These are phyloP conservation scores for Wiebesia pumilae DNA, from an alignment of 1,140 invertebrate genomes.

Conservation along the genomic window DNA sequence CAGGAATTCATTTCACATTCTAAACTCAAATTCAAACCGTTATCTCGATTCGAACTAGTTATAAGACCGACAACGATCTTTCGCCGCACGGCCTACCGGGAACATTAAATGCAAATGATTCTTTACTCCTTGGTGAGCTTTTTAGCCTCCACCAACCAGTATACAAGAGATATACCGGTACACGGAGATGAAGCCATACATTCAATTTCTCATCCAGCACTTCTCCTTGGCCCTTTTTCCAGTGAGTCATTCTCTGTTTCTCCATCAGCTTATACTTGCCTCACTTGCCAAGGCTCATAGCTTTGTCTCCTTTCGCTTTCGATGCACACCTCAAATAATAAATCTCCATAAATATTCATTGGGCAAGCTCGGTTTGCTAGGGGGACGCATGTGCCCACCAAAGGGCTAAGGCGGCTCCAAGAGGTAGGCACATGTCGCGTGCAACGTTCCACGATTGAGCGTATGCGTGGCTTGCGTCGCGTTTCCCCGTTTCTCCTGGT, in stretches of 20 bases:
- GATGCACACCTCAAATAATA: conserved; percentile 15
- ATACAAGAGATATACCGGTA: too few species aligned
- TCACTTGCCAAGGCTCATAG: neutral
- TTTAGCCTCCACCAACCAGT: neutral
- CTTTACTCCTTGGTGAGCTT: conserved; percentile 34
- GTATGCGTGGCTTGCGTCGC: too few species aligned
- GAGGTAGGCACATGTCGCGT: neutral
- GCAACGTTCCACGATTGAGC: neutral
- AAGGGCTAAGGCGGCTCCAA: neutral
- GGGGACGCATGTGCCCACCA: neutral
- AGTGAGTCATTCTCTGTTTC: neutral
- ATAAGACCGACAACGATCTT: conserved; percentile 53
- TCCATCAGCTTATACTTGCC: neutral
- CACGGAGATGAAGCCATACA: conserved; percentile 59
- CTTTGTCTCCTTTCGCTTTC: neutral
- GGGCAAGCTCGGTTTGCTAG: conserved; percentile 13
- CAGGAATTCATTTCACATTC: conserved; percentile 11
- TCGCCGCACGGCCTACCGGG: conserved; percentile 38
- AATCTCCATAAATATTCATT: conserved; percentile 62
- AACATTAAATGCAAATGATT: conserved; percentile 63
- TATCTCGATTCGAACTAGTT: neutral
- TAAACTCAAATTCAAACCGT: conserved; percentile 33
- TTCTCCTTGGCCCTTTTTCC: neutral
- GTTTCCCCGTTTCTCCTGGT: neutral
- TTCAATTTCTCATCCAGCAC: conserved; percentile 57